Evolutionary conservation across 2,888 invertebrate genomes (phyloP).

Genomic region (Macrophya alboannulata): DNA sequence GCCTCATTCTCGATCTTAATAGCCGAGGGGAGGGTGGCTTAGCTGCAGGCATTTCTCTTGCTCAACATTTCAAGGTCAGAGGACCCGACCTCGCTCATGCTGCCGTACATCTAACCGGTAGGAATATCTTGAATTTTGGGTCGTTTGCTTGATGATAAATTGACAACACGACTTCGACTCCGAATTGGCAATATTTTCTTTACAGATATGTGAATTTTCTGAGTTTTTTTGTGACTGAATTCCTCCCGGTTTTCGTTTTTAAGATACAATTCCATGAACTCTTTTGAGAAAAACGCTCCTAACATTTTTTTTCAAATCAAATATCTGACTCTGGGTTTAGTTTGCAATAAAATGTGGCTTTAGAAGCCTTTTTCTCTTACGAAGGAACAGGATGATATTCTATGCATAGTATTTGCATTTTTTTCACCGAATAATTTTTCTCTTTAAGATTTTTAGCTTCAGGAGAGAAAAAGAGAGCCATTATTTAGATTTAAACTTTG

Average conservation of each 20-base stretch:
- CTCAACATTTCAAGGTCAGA: conserved; percentile 72
- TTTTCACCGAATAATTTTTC: background rate
- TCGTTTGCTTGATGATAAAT: background rate
- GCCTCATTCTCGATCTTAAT: conserved; percentile 72
- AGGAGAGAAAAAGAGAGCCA: background rate
- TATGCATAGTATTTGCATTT: background rate
- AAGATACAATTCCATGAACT: background rate
- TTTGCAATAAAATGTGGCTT: background rate
- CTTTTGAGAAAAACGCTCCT: background rate
- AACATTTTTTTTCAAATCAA: background rate
- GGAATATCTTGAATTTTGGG: conserved; percentile 16
- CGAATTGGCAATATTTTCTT: conserved; percentile 14
- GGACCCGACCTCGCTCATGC: conserved; percentile 73
- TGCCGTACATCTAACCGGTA: conserved; percentile 72
- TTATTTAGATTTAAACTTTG: background rate
- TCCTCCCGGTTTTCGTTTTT: background rate
- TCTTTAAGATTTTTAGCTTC: background rate
- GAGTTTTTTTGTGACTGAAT: background rate
- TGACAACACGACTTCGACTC: background rate
- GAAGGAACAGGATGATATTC: background rate
- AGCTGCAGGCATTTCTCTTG: conserved; percentile 72
- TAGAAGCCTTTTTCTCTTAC: background rate
- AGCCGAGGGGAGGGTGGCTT: conserved; percentile 71
- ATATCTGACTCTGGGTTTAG: background rate
- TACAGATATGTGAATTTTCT: conserved; percentile 14